Evolutionary conservation across 2,888 invertebrate species (phyloP), one percentile per base, ranked within the genome.

Genomic region (Epirrhoe alternata): DNA sequence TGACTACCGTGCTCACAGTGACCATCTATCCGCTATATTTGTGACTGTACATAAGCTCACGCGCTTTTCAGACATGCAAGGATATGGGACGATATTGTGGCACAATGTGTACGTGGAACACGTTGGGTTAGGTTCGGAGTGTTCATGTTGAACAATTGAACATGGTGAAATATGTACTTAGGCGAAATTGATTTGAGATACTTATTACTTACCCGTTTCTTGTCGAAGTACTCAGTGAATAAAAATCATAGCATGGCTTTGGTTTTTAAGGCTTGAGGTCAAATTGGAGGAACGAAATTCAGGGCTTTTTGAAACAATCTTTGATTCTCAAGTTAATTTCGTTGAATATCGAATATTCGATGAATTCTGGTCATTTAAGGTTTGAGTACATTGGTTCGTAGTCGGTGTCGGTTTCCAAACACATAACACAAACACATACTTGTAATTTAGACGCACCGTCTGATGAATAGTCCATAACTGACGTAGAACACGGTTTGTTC

Each of bases 31-130:
- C 68, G 72, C 74, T 74, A 71, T 72, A 61, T 64, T 70, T 74
- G 74, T 74, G 74, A 72, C 72, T 74, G 74, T 74, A 74, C 64
- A 74, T 74, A 74, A 71, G 72, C 74, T 74, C 74, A 74, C 74
- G 67, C 74, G 74, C 74, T 74, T 74, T 68, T 72, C 61, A 54
- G 66, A 67, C 56, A 66, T 72, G 70, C 72, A 68, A 68, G 35
- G 42, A 64, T 57, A 35, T 69, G 69, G 71, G 65, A 54, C 56
- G 53, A 33, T 53, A 57, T 61, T 66, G 63, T 60, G 45, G 42
- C 55, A 64, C 69, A 54, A 59, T 66, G 60, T 66, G 62, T 45
- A 52, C 42, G 56, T 57, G 33, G 54, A 62, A 69, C 59, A 61
- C 55, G 45, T 56, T 55, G 49, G 51, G 31, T 17, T 53, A 61